A percentile compares a stretch with the other conserved stretches of the same genome.
These are phyloP conservation scores for Vanacampus margaritifer DNA, from an alignment of 2,113 vertebrate genomes.

Conservation along the genomic window DNA sequence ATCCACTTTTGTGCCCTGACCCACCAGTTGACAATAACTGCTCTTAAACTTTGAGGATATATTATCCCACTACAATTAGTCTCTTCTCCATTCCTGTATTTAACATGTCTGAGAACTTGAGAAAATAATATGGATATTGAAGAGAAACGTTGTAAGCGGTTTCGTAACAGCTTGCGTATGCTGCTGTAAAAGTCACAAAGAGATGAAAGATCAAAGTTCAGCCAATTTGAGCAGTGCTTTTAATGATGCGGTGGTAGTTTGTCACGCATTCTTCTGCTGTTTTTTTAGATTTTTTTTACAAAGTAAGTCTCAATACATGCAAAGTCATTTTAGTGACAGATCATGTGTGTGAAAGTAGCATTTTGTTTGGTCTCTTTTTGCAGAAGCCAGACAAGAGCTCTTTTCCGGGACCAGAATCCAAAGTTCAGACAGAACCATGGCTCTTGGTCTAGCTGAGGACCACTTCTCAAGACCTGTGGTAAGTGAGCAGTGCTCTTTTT, in stretches of 20 bases:
- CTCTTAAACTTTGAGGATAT: background rate
- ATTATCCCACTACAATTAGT: background rate
- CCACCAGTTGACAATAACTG: too few relatives aligned
- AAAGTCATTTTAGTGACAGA: conserved; percentile 6
- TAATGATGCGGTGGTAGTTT: conserved; percentile 1
- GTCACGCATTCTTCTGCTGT: background rate
- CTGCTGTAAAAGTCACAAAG: background rate
- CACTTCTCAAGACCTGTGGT: conserved; percentile 93
- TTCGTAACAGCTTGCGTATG: background rate
- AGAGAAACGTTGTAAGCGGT: background rate
- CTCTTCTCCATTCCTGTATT: background rate
- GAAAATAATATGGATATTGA: background rate
- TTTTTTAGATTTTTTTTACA: background rate
- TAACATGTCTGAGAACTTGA: background rate
- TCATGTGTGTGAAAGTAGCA: conserved; percentile 25
- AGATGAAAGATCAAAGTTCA: conserved; percentile 27
- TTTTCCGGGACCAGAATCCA: conserved; percentile 65
- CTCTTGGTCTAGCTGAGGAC: conserved; percentile 89
- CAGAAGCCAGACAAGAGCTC: conserved; percentile 74
- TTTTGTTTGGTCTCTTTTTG: conserved; percentile 11
- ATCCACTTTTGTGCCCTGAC: too few relatives aligned
- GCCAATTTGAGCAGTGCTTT: conserved; percentile 11
- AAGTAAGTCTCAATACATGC: background rate
- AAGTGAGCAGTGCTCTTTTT: conserved; percentile 66
- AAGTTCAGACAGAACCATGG: conserved; percentile 79